Evolutionary conservation across 2,888 invertebrate species (phyloP).

Genomic region (Caenorhabditis plicata): DNA sequence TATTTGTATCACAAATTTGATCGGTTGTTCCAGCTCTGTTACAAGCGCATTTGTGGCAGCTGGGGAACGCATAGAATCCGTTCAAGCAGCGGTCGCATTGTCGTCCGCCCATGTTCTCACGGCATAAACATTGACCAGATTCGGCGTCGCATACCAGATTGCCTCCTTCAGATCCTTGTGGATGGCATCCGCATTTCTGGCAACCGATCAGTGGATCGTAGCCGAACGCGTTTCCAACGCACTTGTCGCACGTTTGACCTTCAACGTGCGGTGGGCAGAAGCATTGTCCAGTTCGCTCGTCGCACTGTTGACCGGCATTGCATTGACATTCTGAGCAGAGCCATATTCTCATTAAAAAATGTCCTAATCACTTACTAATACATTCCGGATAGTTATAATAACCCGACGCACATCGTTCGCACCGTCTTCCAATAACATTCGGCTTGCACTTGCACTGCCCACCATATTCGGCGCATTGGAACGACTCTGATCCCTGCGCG

Average conservation of each 20-base stretch:
- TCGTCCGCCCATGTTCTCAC: constrained; percentile 82
- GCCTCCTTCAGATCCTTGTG: constrained; percentile 77
- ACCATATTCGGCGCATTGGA: constrained; percentile 88
- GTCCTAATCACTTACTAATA: constrained; percentile 53
- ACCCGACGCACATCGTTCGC: constrained; percentile 81
- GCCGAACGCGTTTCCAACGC: constrained; percentile 84
- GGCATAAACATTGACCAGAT: constrained; percentile 86
- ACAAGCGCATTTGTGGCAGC: constrained; percentile 77
- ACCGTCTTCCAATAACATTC: constrained; percentile 86
- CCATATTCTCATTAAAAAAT: background rate
- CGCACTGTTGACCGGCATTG: constrained; percentile 83
- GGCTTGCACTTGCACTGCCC: constrained; percentile 91
- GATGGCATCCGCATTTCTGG: constrained; percentile 87
- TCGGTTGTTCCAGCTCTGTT: constrained; percentile 72
- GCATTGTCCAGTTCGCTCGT: constrained; percentile 84
- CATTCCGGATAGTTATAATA: constrained; percentile 95
- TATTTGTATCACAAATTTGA: constrained; percentile 82
- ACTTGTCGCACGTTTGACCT: constrained; percentile 85
- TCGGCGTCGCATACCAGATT: constrained; percentile 84
- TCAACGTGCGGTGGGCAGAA: constrained; percentile 87
- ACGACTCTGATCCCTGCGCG: constrained; percentile 77
- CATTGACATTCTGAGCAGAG: constrained; percentile 69
- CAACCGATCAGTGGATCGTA: constrained; percentile 92
- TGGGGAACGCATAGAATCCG: constrained; percentile 80
- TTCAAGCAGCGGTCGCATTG: constrained; percentile 84